phyloP scores from a whole-genome alignment of 2,113 vertebrate genomes.

The Scomber colias region DNA sequence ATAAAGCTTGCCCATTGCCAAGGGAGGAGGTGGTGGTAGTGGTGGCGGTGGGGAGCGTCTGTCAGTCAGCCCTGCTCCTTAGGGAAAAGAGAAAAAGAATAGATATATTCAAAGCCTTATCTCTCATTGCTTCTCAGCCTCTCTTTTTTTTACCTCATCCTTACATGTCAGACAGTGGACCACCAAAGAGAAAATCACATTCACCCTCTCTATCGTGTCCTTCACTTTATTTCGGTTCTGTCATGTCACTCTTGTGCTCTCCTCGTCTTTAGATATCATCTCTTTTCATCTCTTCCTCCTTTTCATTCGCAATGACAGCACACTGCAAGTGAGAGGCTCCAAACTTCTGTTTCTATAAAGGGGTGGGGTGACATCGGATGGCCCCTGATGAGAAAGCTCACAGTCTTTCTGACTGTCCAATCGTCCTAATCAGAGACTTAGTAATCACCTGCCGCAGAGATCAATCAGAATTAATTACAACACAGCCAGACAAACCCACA shows the following conservation, averaged over 20 bases:
- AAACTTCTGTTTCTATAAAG: slow-evolving; percentile 7
- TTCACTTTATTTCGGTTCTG: slow-evolving; percentile 16
- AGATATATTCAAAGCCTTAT: slow-evolving; percentile 67
- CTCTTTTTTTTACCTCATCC: slow-evolving; percentile 26
- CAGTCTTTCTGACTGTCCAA: slow-evolving; percentile 9
- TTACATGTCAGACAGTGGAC: slow-evolving; percentile 38
- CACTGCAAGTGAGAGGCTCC: background rate
- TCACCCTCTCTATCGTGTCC: slow-evolving; percentile 22
- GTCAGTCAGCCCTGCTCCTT: slow-evolving; percentile 64
- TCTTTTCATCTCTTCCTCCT: slow-evolving; percentile 17
- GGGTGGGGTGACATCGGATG: background rate
- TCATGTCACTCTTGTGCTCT: slow-evolving; percentile 24
- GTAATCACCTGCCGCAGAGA: background rate
- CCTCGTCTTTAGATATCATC: slow-evolving; percentile 23
- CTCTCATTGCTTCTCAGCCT: slow-evolving; percentile 46
- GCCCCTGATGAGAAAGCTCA: slow-evolving; percentile 14
- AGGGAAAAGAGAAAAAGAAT: slow-evolving; percentile 46
- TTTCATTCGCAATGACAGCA: slow-evolving; percentile 30
- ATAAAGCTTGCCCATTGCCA: slow-evolving; percentile 46
- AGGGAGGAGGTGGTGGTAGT: slow-evolving; percentile 13
- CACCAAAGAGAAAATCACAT: slow-evolving; percentile 32
- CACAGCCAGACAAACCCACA: background rate
- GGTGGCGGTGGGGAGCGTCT: slow-evolving; percentile 22
- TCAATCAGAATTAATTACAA: slow-evolving; percentile 20
- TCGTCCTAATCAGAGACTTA: slow-evolving; percentile 3